Conservation (phyloP, 53 echinoderm and acorn worm species). For the Crossaster papposus region DNA sequence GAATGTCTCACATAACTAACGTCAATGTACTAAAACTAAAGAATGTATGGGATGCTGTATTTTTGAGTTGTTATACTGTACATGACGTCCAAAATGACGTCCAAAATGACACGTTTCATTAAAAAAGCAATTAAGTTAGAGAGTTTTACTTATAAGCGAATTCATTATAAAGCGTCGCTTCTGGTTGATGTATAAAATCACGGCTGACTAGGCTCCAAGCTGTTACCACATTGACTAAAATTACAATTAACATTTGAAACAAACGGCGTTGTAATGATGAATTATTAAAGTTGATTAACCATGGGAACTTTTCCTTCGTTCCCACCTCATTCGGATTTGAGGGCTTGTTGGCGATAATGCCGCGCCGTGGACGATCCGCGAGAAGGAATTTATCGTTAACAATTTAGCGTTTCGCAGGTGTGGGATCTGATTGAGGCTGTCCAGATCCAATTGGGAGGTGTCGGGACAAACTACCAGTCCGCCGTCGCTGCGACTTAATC, state of each 20-base stretch:
- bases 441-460: slow-evolving; percentile 51
- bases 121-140: no score
- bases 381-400: slow-evolving; percentile 8
- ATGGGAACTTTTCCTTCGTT: background rate
- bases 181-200: background rate
- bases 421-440: slow-evolving; percentile 36
- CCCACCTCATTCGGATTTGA: background rate
- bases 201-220: background rate
- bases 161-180: no score
- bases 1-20: no score
- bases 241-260: background rate
- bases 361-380: background rate
- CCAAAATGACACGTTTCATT: no score
- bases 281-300: background rate
- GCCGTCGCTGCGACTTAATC: slow-evolving; percentile 31
- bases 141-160: no score
- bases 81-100: no score
- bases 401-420: slow-evolving; percentile 48
- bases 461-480: slow-evolving; percentile 30
- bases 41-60: no score
- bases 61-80: no score
- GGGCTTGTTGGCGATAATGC: background rate
- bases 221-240: background rate
- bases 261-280: background rate
- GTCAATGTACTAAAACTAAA: no score